phyloP scores from a whole-genome alignment of 2,113 vertebrate species.

The Gavia stellata region DNA sequence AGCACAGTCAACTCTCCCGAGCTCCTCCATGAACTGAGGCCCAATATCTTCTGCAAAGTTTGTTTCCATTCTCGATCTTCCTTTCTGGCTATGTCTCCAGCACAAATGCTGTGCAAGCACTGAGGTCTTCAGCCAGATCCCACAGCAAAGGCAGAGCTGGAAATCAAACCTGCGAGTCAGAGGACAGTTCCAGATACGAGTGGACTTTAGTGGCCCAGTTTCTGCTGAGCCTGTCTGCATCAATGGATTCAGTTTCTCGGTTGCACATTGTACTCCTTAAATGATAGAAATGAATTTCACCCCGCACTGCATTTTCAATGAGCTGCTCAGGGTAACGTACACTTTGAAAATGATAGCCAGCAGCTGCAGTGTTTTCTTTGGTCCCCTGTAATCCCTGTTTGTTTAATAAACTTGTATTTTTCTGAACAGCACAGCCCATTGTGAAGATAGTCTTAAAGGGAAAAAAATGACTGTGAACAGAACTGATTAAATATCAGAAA shows the following conservation, averaged over 20 bases:
- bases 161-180: background rate
- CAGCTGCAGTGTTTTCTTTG: background rate
- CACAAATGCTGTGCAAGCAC: background rate
- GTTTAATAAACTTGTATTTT: constrained; percentile 29
- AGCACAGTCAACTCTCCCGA: background rate
- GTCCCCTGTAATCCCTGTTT: background rate
- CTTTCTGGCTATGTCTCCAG: background rate
- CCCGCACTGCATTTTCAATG: background rate
- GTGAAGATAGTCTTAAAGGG: background rate
- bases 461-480: background rate
- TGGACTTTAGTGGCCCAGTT: background rate
- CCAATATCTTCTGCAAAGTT: background rate
- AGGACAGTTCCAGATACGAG: background rate
- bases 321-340: background rate
- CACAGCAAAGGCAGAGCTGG: background rate
- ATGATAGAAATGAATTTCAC: background rate
- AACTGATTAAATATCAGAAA: constrained; percentile 26
- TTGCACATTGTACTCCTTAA: background rate
- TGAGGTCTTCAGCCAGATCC: background rate
- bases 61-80: rapidly evolving
- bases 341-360: background rate
- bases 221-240: background rate
- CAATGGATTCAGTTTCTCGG: background rate
- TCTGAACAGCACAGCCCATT: background rate
- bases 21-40: background rate